These are phyloP conservation scores for Eleginops maclovinus DNA, from an alignment of 2,113 vertebrate genomes.

Conservation along the genomic window DNA sequence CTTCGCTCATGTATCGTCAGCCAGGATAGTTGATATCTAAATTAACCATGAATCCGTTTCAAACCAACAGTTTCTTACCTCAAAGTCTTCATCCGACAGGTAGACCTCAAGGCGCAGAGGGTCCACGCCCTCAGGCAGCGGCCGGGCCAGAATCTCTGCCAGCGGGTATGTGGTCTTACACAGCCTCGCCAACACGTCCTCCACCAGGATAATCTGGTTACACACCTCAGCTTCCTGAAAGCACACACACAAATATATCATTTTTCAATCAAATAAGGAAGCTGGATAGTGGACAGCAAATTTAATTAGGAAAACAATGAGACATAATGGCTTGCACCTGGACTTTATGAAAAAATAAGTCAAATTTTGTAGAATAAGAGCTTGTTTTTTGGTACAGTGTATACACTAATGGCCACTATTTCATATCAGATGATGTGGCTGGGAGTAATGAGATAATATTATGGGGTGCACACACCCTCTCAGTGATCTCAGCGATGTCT, in stretches of 20 bases:
- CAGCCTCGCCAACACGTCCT: slow-evolving; percentile 91
- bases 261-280: background rate
- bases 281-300: background rate
- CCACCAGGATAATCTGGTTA: slow-evolving; percentile 94
- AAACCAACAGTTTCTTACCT: slow-evolving; percentile 78
- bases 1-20: background rate
- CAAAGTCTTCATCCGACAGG: slow-evolving; percentile 92
- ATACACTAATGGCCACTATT: background rate
- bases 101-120: slow-evolving; percentile 95
- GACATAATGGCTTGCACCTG: slow-evolving; percentile 16
- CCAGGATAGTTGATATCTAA: background rate
- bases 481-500: slow-evolving; percentile 93
- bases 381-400: background rate
- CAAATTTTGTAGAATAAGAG: background rate
- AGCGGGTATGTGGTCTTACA: slow-evolving; percentile 90
- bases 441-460: slow-evolving; percentile 17
- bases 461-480: slow-evolving; percentile 82
- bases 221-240: slow-evolving; percentile 91
- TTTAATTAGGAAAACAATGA: background rate
- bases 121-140: slow-evolving; percentile 92
- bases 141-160: slow-evolving; percentile 88
- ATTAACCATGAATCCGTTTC: background rate
- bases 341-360: background rate
- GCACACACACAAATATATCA: background rate
- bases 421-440: slow-evolving; percentile 44